Evolutionary conservation across 2,888 invertebrate genomes (phyloP).

Genomic region (Diachrysia chrysitis): DNA sequence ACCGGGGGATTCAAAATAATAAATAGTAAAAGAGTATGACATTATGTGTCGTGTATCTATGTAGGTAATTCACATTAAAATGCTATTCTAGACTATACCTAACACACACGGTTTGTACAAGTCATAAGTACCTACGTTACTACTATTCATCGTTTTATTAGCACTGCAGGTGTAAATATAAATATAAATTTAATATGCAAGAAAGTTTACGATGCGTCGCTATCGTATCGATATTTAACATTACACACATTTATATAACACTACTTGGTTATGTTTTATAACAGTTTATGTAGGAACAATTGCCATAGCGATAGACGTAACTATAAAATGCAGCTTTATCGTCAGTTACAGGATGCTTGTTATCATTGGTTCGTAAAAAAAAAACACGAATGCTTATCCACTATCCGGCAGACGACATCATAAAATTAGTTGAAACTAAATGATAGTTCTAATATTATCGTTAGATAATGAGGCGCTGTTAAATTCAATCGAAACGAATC

Average conservation of each 20-base stretch:
- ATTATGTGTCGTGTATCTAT: too few species aligned
- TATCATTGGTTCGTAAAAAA: constrained; percentile 56
- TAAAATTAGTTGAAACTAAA: constrained; percentile 38
- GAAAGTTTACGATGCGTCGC: background rate
- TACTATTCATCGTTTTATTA: background rate
- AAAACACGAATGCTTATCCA: constrained; percentile 46
- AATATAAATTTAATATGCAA: background rate
- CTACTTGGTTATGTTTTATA: background rate
- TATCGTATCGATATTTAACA: background rate
- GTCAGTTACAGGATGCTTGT: constrained; percentile 55
- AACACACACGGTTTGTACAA: background rate
- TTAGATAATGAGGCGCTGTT: background rate
- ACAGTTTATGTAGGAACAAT: constrained; percentile 15
- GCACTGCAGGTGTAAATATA: background rate
- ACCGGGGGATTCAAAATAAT: too few species aligned
- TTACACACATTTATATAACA: background rate
- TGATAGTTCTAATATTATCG: constrained; percentile 7
- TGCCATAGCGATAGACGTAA: constrained; percentile 21
- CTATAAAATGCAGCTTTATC: constrained; percentile 47
- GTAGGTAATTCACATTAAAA: background rate
- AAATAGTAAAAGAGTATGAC: too few species aligned
- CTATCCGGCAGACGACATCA: constrained; percentile 45
- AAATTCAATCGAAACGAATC: background rate
- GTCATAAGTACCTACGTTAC: background rate
- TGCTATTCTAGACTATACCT: too few species aligned